phyloP scores from a whole-genome alignment of 2,113 vertebrate species.

The Ovis aries region ARS-UI_Ramb_v3.0 NC_056069.1:26261001-26261500 shows the following conservation, averaged over 20 bases:
- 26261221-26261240: not conserved
- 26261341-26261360: not conserved
- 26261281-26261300: not conserved
- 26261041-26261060: not conserved
- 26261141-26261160: not conserved
- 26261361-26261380: not conserved
- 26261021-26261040: not conserved
- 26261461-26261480: not conserved
- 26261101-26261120: not conserved
- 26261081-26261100: not conserved
- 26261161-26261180: not conserved
- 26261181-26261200: not conserved
- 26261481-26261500: too few relatives aligned
- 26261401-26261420: not conserved
- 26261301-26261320: not conserved
- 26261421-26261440: not conserved
- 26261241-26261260: not conserved
- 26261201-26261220: not conserved
- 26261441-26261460: not conserved
- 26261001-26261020: not conserved
- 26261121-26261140: not conserved
- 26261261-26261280: too few relatives aligned
- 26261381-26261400: not conserved
- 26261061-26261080: not conserved
- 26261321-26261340: not conserved